Base-by-base conservation (phyloP, 1,140 invertebrate genomes). In the Rhopalosiphum padi region DNA sequence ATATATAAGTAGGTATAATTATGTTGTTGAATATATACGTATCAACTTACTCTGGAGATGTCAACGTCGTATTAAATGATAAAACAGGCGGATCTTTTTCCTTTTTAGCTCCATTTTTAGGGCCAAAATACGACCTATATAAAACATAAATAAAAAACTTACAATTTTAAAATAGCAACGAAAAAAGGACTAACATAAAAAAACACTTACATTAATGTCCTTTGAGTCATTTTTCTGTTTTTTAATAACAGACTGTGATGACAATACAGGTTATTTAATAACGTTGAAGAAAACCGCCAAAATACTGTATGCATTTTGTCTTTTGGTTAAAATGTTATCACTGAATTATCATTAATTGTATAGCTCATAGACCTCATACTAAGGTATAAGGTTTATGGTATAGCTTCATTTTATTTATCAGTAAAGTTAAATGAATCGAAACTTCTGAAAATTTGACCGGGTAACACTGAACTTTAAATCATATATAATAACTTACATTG, bases 181-280 rank as follows among this genome's bases (percentile, higher is more conserved):
- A 51, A 60, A 60, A 43, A 43, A n/a, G 22, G 22, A 0, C 0
- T 23, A 3, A 68, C 30, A 68, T 35, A 21, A 21, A 85, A 85
- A 86, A 15, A 9, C 11, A 92, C 90, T 92, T 55, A 93, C 91
- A 93, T 83, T 86, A 93, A 93, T 0, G 91, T 86, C 41, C 91
- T 93, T 93, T 93, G 91, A 3, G 91, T 85, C 91, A 93, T 93
- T 91, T 82, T 91, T 7, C 25, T 53, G 9, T 93, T 93, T 51
- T 9, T 92, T 4, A 48, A 23, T 41, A 43, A 93, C 18, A 41
- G 43, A 60, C 8, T 43, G 1, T 86, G n/a, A n/a, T 53, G 35
- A 35, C 25, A n/a, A 90, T 30, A 55, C 41, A 90, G 60, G 22
- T 88, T 88, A 23, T 25, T 60, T 22, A 60, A 90, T 68, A 68